Base-by-base conservation (phyloP, 1,140 invertebrate genomes). In the Oncopodura yosiiana region DNA sequence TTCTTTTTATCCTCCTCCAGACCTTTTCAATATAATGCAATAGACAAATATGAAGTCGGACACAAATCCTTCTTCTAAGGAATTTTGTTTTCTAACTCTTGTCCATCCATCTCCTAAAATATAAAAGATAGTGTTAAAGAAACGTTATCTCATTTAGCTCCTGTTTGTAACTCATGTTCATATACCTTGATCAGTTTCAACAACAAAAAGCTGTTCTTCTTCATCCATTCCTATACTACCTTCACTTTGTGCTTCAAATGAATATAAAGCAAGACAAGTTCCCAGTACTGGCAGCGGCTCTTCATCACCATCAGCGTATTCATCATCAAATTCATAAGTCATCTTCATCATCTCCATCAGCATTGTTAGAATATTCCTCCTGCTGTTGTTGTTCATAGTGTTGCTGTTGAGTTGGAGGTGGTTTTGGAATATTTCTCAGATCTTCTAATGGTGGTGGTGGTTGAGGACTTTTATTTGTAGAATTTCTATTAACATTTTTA, bases 141-240 rank as follows among this genome's bases (percentile, higher is more conserved):
- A n/a, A n/a, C n/a, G n/a, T n/a, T n/a, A n/a, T n/a, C n/a, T n/a
- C n/a, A n/a, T n/a, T n/a, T n/a, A n/a, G n/a, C n/a, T n/a, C n/a
- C n/a, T n/a, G n/a, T n/a, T n/a, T n/a, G n/a, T n/a, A n/a, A n/a
- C n/a, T n/a, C n/a, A n/a, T n/a, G n/a, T n/a, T n/a, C 36, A 62
- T 63, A 52, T 55, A 19, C 94, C 94, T 73, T 96, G 93, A 74
- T 98, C 94, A 61, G 86, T 74, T 74, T 98, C 94, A 58, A 97
- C 84, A 67, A 98, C 82, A 64, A 87, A 82, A 65, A 98, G 77
- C 69, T 93, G 86, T 71, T 97, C 94, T 53, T 88, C 86, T 70
- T 94, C 90, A 60, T 75, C 78, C 87, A 99, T 96, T 38, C 86
- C 82, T 75, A 98, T 94, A 39, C 91, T 90, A 29, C 91, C 90